These are phyloP conservation scores for Octodon degus DNA, from an alignment of 2,113 vertebrate genomes.

Conservation along the genomic window DNA sequence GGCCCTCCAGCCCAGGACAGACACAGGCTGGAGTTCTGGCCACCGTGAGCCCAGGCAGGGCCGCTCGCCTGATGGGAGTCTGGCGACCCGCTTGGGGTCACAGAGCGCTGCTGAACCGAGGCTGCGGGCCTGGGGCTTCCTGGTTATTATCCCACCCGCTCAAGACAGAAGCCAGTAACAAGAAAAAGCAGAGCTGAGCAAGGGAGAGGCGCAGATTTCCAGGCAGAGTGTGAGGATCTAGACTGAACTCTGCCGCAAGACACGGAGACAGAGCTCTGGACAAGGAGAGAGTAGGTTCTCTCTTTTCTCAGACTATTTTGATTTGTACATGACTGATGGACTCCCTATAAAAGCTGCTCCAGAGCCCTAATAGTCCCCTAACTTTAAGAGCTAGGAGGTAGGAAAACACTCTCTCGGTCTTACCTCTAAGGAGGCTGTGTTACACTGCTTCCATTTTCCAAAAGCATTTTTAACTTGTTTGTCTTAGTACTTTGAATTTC, in stretches of 20 bases:
- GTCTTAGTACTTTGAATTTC: neutral
- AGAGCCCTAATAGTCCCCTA: neutral
- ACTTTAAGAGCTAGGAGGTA: neutral
- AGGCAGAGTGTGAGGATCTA: neutral
- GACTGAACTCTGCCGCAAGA: neutral
- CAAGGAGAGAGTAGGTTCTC: neutral
- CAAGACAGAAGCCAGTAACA: neutral
- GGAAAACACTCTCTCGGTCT: neutral
- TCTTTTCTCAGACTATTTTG: neutral
- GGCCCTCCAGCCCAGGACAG: neutral
- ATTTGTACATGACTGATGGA: neutral
- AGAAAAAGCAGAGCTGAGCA: neutral
- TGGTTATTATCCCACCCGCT: neutral
- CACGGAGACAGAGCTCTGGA: neutral
- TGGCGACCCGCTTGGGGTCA: neutral
- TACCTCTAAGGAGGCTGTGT: neutral
- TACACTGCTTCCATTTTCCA: neutral
- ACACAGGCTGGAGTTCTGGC: neutral
- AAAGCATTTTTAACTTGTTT: neutral
- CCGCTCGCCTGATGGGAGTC: neutral
- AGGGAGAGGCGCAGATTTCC: neutral
- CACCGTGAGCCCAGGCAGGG: neutral
- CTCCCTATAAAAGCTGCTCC: neutral
- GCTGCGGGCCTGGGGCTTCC: neutral
- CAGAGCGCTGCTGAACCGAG: neutral